Evolutionary conservation across 1,140 invertebrate species (phyloP), one percentile per base, ranked within the genome.

Genomic region (Whitmania pigra): DNA sequence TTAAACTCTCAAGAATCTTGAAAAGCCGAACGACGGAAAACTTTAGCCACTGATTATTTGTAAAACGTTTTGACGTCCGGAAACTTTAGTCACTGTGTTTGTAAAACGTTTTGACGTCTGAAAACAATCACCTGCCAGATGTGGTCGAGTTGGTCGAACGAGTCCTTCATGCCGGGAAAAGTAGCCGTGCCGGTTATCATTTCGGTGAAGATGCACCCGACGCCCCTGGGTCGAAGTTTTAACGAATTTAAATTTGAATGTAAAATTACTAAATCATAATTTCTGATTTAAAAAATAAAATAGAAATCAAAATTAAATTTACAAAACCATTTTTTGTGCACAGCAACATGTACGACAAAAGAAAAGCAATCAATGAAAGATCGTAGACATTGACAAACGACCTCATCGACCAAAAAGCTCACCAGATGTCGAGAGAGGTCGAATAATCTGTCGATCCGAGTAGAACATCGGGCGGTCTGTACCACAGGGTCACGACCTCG

Each of bases 401-500:
- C 43, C 43, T 5, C 15, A 49, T 49, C 9, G 9, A 49, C 43
- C 31, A 36, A 25, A 94, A 95, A 55, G 94, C 94, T 57, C 73
- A 83, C 88, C 95, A 98, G 89, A 97, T 95, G 82, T 98, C 87
- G 66, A 87, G 79, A 31, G 85, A 86, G 7, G 93, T 94, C 27
- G 92, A 93, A 82, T 98, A 98, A 79, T 96, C 90, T 6, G 93
- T 97, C 74, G 92, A 94, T 70, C 95, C 95, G 57, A 98, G 86
- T 20, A 98, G 86, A 18, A 98, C 94, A 83, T 98, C 95, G 53
- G 94, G 94, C 55, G 94, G 94, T 78, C 94, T 86, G 75, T 86
- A 87, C 86, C 86, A 89, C 73, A 89, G 79, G 22, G 88, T 89
- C n/a, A 89, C 88, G 20, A 89, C 88, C 83, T 89, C 88, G 82